Evolutionary conservation across 2,888 invertebrate species (phyloP).

Genomic region (Conomelus anceps): DNA sequence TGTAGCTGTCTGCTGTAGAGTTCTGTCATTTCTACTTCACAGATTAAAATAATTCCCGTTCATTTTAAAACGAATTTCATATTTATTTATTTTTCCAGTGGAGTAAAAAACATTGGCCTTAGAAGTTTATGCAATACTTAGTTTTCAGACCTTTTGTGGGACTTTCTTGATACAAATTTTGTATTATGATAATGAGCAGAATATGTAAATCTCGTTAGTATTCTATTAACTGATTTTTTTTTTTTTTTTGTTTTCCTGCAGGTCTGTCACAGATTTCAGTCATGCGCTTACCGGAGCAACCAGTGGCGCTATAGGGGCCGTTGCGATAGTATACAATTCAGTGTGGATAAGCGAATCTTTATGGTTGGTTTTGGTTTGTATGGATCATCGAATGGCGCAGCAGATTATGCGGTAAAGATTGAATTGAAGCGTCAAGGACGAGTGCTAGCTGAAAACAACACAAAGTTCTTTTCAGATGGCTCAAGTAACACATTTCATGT

Average conservation of each 20-base stretch:
- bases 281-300: slow-evolving; percentile 92
- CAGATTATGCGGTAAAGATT: slow-evolving; percentile 90
- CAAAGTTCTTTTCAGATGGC: slow-evolving; percentile 93
- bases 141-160: too few relatives aligned
- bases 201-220: not conserved
- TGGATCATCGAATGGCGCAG: slow-evolving; percentile 92
- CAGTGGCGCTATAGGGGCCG: slow-evolving; percentile 96
- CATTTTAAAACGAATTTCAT: too few relatives aligned
- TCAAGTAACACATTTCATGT: slow-evolving; percentile 94
- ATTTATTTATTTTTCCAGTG: too few relatives aligned
- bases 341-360: slow-evolving; percentile 90
- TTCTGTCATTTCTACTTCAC: too few relatives aligned
- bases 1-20: too few relatives aligned
- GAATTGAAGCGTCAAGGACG: slow-evolving; percentile 88
- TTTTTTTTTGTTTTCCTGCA: slow-evolving; percentile 41
- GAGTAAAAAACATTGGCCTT: too few relatives aligned
- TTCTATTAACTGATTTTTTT: not conserved
- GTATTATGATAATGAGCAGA: too few relatives aligned
- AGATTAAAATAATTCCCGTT: too few relatives aligned
- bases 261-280: slow-evolving; percentile 93
- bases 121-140: too few relatives aligned
- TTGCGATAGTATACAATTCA: slow-evolving; percentile 95
- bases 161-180: too few relatives aligned
- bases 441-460: slow-evolving; percentile 82
- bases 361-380: slow-evolving; percentile 93